Evolutionary conservation across 2,797 vertebrate genomes (phyloP).

Genomic region (Staurois parvus): DNA sequence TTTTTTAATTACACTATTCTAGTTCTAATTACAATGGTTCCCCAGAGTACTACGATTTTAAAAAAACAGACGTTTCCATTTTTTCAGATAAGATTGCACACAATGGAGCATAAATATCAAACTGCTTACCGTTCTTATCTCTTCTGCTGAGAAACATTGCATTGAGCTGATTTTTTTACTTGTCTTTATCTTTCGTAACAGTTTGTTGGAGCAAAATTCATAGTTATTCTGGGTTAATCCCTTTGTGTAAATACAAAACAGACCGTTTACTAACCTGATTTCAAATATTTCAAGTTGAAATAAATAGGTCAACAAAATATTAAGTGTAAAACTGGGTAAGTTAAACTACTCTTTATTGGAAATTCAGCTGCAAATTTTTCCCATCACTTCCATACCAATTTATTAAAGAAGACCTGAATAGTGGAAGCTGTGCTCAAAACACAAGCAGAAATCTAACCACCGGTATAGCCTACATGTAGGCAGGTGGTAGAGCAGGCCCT

Average conservation of each 20-base stretch:
- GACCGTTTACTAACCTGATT: slow-evolving; percentile 11
- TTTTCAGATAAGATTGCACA: slow-evolving; percentile 8
- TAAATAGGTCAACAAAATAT: too few relatives aligned
- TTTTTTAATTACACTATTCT: slow-evolving; percentile 21
- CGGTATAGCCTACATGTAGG: too few relatives aligned
- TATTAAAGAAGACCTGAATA: too few relatives aligned
- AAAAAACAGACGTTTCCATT: slow-evolving; percentile 16
- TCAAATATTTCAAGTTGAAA: not conserved
- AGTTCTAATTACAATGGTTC: slow-evolving; percentile 41
- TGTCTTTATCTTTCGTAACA: not conserved
- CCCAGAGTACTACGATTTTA: slow-evolving; percentile 6
- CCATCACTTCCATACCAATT: too few relatives aligned
- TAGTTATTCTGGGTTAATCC: not conserved
- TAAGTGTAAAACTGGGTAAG: too few relatives aligned
- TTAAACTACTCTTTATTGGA: too few relatives aligned
- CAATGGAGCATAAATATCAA: slow-evolving; percentile 9
- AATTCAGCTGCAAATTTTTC: too few relatives aligned
- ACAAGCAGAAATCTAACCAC: too few relatives aligned
- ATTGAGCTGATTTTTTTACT: not conserved
- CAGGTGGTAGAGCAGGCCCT: too few relatives aligned
- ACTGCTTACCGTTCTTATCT: not conserved
- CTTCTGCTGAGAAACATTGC: slow-evolving; percentile 4
- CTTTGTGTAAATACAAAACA: not conserved
- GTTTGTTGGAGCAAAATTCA: not conserved
- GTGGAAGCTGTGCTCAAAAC: too few relatives aligned